Evolutionary conservation across 1,140 invertebrate species (phyloP).

Genomic region (Drosophila elegans): DNA sequence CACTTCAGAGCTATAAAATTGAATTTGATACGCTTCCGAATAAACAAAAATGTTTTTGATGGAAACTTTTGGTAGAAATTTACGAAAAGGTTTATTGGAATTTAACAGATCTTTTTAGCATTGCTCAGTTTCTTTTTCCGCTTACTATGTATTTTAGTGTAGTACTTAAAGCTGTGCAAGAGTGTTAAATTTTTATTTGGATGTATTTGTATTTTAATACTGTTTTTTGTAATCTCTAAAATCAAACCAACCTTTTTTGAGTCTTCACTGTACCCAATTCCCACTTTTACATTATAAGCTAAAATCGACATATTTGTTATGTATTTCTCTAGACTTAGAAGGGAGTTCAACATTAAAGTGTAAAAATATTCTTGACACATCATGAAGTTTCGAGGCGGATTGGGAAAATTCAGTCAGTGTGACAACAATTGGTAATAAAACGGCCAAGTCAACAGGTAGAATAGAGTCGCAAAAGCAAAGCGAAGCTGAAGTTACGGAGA

Average conservation of each 20-base stretch:
- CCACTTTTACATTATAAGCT: not conserved
- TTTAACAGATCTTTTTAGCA: too few species aligned
- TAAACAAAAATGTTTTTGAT: not conserved
- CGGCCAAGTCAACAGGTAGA: constrained; percentile 53
- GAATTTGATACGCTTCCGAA: constrained; percentile 20
- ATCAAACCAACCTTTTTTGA: not conserved
- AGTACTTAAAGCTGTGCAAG: too few species aligned
- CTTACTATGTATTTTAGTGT: too few species aligned
- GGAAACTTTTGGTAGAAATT: constrained; percentile 19
- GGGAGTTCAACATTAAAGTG: not conserved
- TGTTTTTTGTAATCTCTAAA: too few species aligned
- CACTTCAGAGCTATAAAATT: constrained; percentile 25
- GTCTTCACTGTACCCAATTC: not conserved
- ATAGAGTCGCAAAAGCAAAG: constrained; percentile 15
- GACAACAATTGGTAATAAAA: constrained; percentile 45
- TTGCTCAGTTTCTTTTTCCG: too few species aligned
- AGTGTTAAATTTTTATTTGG: too few species aligned
- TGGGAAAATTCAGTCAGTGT: constrained; percentile 54
- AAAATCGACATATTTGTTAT: not conserved
- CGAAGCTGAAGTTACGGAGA: constrained; percentile 7
- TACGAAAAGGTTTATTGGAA: not conserved
- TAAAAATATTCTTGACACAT: constrained; percentile 27
- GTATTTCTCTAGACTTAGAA: not conserved
- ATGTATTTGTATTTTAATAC: too few species aligned
- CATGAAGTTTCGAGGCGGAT: constrained; percentile 28